These are phyloP conservation scores for Neelides sp. DNA, from an alignment of 1,140 invertebrate genomes.

Conservation along the genomic window DNA sequence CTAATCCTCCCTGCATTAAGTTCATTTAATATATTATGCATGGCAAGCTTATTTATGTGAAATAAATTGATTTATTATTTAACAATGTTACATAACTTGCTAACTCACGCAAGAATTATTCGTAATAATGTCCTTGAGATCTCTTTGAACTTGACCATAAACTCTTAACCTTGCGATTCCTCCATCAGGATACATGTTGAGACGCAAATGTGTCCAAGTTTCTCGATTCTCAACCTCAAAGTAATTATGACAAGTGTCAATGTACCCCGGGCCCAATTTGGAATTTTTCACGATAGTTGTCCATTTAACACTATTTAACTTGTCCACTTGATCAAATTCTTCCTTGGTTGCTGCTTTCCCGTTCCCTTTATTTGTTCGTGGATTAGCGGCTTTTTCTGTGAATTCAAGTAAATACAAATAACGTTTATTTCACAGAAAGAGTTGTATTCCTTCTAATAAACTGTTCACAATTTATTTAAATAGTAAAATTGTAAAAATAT, in stretches of 20 bases:
- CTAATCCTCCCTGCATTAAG: conserved; percentile 30
- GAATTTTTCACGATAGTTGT: conserved; percentile 44
- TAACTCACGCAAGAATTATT: conserved; percentile 15
- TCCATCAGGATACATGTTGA: conserved; percentile 54
- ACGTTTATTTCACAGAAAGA: too few relatives aligned
- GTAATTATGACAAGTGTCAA: conserved; percentile 46
- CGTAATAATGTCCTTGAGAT: conserved; percentile 32
- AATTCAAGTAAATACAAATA: not conserved
- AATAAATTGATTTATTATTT: not conserved
- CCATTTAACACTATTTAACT: conserved; percentile 45
- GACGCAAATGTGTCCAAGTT: conserved; percentile 44
- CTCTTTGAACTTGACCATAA: conserved; percentile 43
- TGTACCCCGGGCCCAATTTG: conserved; percentile 43
- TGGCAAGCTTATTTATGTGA: not conserved
- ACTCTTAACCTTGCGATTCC: conserved; percentile 50
- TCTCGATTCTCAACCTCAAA: conserved; percentile 38
- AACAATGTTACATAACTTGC: not conserved
- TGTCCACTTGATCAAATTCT: conserved; percentile 39
- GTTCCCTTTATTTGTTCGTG: conserved; percentile 38
- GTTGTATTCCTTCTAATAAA: too few relatives aligned
- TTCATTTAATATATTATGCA: not conserved
- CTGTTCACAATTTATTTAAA: not conserved
- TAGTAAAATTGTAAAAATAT: not conserved
- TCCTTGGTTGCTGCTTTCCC: conserved; percentile 41
- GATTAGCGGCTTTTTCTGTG: conserved; percentile 42